A percentile compares a stretch with the other conserved stretches of the same genome.
phyloP scores from a whole-genome alignment of 2,888 invertebrate genomes.

The Nephrotoma guestfalica region DNA sequence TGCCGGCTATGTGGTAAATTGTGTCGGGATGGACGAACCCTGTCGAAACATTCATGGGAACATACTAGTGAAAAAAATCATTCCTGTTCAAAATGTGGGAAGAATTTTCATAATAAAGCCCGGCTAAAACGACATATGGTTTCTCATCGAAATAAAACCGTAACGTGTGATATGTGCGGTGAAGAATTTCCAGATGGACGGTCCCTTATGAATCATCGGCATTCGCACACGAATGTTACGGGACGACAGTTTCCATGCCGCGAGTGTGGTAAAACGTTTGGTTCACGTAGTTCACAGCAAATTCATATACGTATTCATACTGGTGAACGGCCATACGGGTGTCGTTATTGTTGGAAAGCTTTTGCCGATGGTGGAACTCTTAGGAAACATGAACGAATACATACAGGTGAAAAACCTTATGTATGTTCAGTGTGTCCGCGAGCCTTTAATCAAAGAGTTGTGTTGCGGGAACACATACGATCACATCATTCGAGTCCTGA shows the following conservation, averaged over 20 bases:
- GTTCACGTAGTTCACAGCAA: slow-evolving; percentile 71
- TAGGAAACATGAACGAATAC: slow-evolving; percentile 72
- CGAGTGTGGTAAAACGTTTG: slow-evolving; percentile 76
- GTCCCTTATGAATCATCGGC: slow-evolving; percentile 52
- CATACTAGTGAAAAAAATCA: slow-evolving; percentile 48
- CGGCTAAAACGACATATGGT: slow-evolving; percentile 50
- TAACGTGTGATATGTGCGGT: slow-evolving; percentile 52
- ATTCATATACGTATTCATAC: slow-evolving; percentile 78
- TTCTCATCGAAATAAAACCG: slow-evolving; percentile 55
- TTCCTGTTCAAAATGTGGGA: slow-evolving; percentile 51
- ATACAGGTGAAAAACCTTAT: slow-evolving; percentile 76
- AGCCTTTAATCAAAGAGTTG: slow-evolving; percentile 77
- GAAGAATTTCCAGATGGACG: slow-evolving; percentile 56
- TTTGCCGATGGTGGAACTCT: slow-evolving; percentile 79
- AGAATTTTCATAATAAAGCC: slow-evolving; percentile 56
- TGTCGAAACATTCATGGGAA: slow-evolving; percentile 54
- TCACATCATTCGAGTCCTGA: slow-evolving; percentile 76
- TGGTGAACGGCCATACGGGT: slow-evolving; percentile 68
- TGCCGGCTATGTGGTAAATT: slow-evolving; percentile 51
- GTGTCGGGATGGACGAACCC: slow-evolving; percentile 49
- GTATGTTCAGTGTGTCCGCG: slow-evolving; percentile 76
- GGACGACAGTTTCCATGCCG: slow-evolving; percentile 62
- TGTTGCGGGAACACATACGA: slow-evolving; percentile 68
- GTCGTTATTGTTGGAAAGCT: slow-evolving; percentile 77
- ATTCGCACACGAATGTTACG: slow-evolving; percentile 38